Evolutionary conservation across 2,113 vertebrate genomes (phyloP).

Genomic region (Chionomys nivalis): DNA sequence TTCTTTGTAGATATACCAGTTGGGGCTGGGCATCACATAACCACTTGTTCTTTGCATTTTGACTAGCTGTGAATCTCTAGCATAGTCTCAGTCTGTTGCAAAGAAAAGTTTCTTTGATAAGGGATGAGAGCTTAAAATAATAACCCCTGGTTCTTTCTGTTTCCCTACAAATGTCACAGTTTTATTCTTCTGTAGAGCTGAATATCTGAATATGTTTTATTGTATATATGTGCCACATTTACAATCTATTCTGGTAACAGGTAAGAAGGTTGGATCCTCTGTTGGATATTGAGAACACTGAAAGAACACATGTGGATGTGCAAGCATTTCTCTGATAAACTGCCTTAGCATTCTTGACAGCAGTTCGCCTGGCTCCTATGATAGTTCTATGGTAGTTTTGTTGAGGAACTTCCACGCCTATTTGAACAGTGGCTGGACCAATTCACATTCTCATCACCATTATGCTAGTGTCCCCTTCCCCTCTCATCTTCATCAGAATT

Average conservation of each 20-base stretch:
- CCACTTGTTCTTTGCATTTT: no score
- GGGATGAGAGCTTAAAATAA: neutral
- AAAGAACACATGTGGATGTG: neutral
- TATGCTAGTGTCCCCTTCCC: neutral
- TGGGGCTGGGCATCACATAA: neutral
- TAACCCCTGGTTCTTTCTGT: neutral
- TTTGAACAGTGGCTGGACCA: neutral
- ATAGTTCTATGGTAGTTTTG: neutral
- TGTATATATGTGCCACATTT: neutral
- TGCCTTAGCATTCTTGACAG: neutral
- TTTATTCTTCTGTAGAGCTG: neutral
- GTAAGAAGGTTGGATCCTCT: neutral
- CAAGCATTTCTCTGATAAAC: neutral
- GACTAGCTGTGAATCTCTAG: no score
- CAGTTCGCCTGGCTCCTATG: neutral
- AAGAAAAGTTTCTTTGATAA: neutral
- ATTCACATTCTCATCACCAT: neutral
- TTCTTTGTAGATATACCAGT: neutral
- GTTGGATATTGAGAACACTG: neutral
- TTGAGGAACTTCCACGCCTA: neutral
- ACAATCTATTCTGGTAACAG: no score
- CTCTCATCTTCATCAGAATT: neutral
- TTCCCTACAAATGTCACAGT: neutral
- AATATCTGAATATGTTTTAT: no score
- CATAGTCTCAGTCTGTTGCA: neutral